Conservation (phyloP, 2,888 invertebrate species). For the Macaria notata region DNA sequence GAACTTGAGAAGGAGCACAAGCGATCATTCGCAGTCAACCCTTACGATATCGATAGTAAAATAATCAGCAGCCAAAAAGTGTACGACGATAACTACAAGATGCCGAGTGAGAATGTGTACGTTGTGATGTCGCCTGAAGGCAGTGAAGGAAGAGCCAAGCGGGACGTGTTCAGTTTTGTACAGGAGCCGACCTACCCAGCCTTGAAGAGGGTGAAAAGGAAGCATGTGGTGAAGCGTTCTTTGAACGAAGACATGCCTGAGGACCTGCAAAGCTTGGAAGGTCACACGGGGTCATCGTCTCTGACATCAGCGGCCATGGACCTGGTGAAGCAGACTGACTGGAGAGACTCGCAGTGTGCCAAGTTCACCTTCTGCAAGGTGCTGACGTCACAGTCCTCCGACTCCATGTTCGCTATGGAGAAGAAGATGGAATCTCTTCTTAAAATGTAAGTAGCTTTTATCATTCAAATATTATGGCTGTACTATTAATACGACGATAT, state of each 20-base stretch:
- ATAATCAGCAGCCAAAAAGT: conserved; percentile 67
- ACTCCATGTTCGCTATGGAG: conserved; percentile 88
- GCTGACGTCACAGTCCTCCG: conserved; percentile 86
- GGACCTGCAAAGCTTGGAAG: conserved; percentile 65
- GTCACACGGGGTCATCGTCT: conserved; percentile 48
- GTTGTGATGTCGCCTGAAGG: conserved; percentile 76
- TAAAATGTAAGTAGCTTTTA: conserved; percentile 84
- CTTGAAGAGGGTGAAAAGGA: conserved; percentile 53
- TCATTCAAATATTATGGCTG: no score
- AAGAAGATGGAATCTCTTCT: conserved; percentile 90
- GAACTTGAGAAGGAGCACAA: conserved; percentile 81
- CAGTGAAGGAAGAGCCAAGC: conserved; percentile 54
- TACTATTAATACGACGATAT: no score
- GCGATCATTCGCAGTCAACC: conserved; percentile 67
- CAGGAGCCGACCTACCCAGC: conserved; percentile 51
- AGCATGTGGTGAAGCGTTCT: conserved; percentile 57
- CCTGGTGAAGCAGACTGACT: conserved; percentile 81
- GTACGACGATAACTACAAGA: conserved; percentile 77
- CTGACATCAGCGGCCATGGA: conserved; percentile 71
- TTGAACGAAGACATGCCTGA: conserved; percentile 68
- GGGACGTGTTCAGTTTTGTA: conserved; percentile 54
- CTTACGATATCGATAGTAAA: conserved; percentile 71
- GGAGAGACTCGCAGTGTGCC: conserved; percentile 90
- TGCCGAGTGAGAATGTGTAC: conserved; percentile 79
- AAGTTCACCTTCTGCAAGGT: conserved; percentile 90